These are phyloP conservation scores for Rhagoletis pomonella DNA, from an alignment of 1,140 invertebrate species.

Conservation along the genomic window DNA sequence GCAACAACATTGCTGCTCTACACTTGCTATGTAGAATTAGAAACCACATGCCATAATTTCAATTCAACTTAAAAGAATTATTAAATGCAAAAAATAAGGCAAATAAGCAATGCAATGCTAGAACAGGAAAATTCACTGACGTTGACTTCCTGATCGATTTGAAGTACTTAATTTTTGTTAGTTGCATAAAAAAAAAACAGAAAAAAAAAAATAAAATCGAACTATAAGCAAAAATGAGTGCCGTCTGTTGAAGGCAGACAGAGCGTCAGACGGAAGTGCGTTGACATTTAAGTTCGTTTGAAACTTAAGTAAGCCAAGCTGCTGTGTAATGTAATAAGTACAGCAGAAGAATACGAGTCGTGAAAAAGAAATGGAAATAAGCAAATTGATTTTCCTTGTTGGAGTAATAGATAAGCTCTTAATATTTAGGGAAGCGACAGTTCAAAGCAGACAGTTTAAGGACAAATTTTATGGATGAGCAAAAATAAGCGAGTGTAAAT, in stretches of 20 bases:
- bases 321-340: not conserved
- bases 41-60: no score
- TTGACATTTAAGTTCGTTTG: constrained; percentile 15
- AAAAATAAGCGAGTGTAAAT: not conserved
- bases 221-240: not conserved
- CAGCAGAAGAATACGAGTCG: not conserved
- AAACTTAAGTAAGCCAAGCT: not conserved
- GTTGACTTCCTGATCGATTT: not conserved
- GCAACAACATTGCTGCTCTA: no score
- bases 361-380: not conserved
- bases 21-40: no score
- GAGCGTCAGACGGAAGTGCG: not conserved
- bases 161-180: constrained; percentile 17
- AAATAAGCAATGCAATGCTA: no score
- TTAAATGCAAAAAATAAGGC: no score
- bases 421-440: constrained; percentile 43
- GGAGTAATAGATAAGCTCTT: constrained; percentile 33
- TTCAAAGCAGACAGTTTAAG: constrained; percentile 30
- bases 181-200: not conserved
- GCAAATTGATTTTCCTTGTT: constrained; percentile 42
- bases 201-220: not conserved
- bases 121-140: not conserved
- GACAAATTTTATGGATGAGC: not conserved
- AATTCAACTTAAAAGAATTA: no score
- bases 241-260: constrained; percentile 23